A percentile compares a stretch with the other conserved stretches of the same genome.
These are phyloP conservation scores for Lepidochitona cinerea DNA, from an alignment of 2,888 invertebrate genomes.

Conservation along the genomic window DNA sequence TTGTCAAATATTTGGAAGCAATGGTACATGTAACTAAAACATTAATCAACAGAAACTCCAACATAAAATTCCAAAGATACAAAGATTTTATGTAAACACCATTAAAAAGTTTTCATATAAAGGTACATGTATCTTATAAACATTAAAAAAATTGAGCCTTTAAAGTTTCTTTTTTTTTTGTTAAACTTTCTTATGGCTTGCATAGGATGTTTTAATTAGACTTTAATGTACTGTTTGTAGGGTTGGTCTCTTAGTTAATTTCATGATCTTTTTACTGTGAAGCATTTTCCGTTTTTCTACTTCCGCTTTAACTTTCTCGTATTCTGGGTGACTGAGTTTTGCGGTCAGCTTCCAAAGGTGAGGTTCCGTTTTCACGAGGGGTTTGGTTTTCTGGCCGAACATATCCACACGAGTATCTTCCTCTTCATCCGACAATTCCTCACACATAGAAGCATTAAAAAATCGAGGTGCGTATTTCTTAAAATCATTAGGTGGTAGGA, in stretches of 20 bases:
- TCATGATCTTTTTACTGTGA: neutral
- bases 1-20: too few species aligned
- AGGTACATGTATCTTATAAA: too few species aligned
- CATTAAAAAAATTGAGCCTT: too few species aligned
- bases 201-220: too few species aligned
- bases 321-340: slow-evolving; percentile 64
- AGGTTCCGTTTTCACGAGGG: slow-evolving; percentile 51
- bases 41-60: too few species aligned
- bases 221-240: neutral
- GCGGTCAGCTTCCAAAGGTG: slow-evolving; percentile 64
- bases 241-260: neutral
- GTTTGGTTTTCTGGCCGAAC: slow-evolving; percentile 54
- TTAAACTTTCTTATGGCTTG: too few species aligned
- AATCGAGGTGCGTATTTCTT: slow-evolving; percentile 62
- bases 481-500: slow-evolving; percentile 67
- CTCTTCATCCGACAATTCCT: slow-evolving; percentile 19
- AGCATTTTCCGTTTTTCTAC: slow-evolving; percentile 32
- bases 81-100: too few species aligned
- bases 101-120: too few species aligned
- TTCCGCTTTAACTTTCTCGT: slow-evolving; percentile 51
- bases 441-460: slow-evolving; percentile 45
- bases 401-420: slow-evolving; percentile 48
- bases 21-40: too few species aligned
- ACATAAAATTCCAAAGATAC: too few species aligned
- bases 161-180: too few species aligned